Evolutionary conservation across 2,113 vertebrate species (phyloP), one percentile per base, ranked within the genome.

Genomic region (Heptranchias perlo): DNA sequence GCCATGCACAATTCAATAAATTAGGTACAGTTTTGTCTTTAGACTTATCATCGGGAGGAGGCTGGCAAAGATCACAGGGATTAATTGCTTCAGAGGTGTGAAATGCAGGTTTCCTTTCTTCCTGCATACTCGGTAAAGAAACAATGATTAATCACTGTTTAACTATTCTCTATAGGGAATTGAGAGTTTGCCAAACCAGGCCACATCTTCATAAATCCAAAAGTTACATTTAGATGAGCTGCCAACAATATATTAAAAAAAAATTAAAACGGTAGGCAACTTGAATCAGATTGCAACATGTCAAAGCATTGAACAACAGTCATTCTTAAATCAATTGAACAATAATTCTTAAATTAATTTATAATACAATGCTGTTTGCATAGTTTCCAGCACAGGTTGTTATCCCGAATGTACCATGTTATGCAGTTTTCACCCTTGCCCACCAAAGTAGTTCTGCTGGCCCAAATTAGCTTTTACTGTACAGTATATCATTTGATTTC

Each of bases 71-170:
- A 99, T 99, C 99, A 99, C 99, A 98, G 99, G 99, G 99, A 99
- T 99, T 99, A 99, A 99, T 99, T 99, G 99, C 99, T 99, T 99
- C 99, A 99, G 99, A 99, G 99, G 99, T 99, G 98, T 99, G 99
- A 98, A 99, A 99, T 98, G 98, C 98, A 97, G 98, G 98, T 98
- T 98, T 98, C 98, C 98, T 99, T 99, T 99, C 99, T 99, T 98
- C 98, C 98, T 97, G 98, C 98, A 98, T 98, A 99, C 98, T 98
- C 98, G 97, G 98, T 98, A 98, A 99, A 99, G 98, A 99, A 99
- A 99, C 99, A 99, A 99, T 99, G 99, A 99, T 99, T 99, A 99
- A 99, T 99, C 99, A 99, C 99, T 99, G 99, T 99, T 99, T 99
- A 99, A 99, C 99, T 99, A 99, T 99, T 99, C 99, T 99, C 99